Percentiles rank a stretch among this genome's conserved stretches.
These are phyloP conservation scores for Babylonia areolata DNA, from an alignment of 1,140 invertebrate genomes.

Conservation along the genomic window DNA sequence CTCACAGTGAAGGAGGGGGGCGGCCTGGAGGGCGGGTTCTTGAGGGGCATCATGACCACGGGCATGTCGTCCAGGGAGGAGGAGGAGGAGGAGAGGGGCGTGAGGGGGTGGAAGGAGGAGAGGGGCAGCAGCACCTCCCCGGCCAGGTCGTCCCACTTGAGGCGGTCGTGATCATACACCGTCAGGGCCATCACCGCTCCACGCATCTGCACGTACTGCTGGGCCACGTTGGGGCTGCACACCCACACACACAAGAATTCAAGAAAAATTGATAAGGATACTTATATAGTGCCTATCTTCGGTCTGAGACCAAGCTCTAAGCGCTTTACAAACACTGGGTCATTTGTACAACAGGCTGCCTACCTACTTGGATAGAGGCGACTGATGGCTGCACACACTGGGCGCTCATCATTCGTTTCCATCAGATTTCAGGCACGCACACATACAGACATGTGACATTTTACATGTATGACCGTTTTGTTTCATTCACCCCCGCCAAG, in stretches of 20 bases:
- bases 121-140: constrained; percentile 94
- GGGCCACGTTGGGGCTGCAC: constrained; percentile 85
- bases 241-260: not conserved
- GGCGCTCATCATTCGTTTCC: too few relatives aligned
- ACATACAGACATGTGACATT: too few relatives aligned
- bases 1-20: not conserved
- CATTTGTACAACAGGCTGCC: too few relatives aligned
- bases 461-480: too few relatives aligned
- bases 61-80: constrained; percentile 56
- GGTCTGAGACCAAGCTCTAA: too few relatives aligned
- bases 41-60: constrained; percentile 64
- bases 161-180: constrained; percentile 95
- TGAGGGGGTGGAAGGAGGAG: constrained; percentile 52
- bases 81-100: constrained; percentile 79
- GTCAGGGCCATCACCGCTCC: constrained; percentile 91
- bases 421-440: too few relatives aligned
- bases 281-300: too few relatives aligned
- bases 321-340: too few relatives aligned
- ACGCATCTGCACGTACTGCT: constrained; percentile 83
- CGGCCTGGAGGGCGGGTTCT: constrained; percentile 49
- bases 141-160: constrained; percentile 94
- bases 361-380: too few relatives aligned
- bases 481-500: too few relatives aligned
- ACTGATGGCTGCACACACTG: too few relatives aligned
- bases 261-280: too few relatives aligned